Conservation (phyloP, 2,113 vertebrate genomes). For the Mixornis gularis region DNA sequence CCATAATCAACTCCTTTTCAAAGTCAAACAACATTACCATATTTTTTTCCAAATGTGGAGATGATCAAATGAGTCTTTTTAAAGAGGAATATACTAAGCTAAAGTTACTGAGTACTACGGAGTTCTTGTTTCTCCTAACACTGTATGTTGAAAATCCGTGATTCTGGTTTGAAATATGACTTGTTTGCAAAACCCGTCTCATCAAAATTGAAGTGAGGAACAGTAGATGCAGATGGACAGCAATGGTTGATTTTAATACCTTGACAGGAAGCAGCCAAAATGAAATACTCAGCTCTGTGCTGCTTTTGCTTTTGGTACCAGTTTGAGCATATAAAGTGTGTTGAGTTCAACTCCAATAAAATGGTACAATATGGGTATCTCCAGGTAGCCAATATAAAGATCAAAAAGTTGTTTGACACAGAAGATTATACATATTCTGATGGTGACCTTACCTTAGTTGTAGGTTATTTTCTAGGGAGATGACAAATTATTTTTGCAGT, state of each 20-base stretch:
- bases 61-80: background rate
- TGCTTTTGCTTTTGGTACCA: background rate
- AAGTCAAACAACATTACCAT: background rate
- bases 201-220: background rate
- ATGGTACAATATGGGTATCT: background rate
- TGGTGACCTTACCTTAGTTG: background rate
- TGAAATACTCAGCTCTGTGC: background rate
- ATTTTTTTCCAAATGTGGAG: background rate
- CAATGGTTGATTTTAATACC: background rate
- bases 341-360: background rate
- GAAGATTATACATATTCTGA: background rate
- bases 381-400: background rate
- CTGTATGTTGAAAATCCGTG: fast-evolving
- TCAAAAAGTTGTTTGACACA: background rate
- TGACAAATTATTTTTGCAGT: background rate
- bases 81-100: background rate
- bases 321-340: background rate
- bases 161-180: background rate
- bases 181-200: background rate
- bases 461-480: background rate
- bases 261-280: background rate
- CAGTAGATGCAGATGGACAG: background rate
- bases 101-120: background rate
- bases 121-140: background rate
- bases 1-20: background rate